A percentile compares a stretch with the other conserved stretches of the same genome.
phyloP scores from a whole-genome alignment of 2,797 vertebrate species.

The Notoglanidium macrostoma region DNA sequence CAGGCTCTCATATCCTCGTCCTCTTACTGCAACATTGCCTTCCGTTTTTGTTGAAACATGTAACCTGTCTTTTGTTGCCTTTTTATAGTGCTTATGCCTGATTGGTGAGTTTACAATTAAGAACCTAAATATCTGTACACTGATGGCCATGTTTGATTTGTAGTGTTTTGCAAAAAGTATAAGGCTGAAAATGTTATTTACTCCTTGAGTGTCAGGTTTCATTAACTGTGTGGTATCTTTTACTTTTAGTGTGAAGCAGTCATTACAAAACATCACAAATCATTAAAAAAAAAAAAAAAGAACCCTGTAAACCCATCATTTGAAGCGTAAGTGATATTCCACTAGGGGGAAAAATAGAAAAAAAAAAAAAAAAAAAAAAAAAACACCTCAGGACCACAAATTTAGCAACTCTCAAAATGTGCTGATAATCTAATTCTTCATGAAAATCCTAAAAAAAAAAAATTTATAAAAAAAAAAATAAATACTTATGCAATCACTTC shows the following conservation, averaged over 20 bases:
- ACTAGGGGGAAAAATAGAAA: not conserved
- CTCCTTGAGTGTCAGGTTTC: too few species aligned
- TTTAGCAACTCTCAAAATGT: not conserved
- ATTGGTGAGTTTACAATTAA: not conserved
- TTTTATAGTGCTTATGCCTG: not conserved
- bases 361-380: not conserved
- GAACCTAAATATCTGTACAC: not conserved
- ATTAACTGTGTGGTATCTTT: too few species aligned
- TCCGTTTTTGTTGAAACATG: not conserved
- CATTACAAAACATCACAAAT: too few species aligned
- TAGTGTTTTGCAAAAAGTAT: not conserved
- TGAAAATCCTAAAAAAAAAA: not conserved
- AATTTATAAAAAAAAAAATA: too few species aligned
- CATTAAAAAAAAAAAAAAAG: too few species aligned
- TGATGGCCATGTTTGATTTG: not conserved
- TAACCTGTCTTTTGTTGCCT: not conserved
- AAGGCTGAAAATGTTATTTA: not conserved
- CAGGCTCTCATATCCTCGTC: too few species aligned
- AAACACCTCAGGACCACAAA: not conserved
- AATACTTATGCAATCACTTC: too few species aligned
- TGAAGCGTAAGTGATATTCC: not conserved
- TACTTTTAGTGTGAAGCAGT: too few species aligned
- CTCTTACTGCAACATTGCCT: not conserved
- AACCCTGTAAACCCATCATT: too few species aligned
- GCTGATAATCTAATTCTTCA: not conserved